Conservation (phyloP, 2,113 vertebrate genomes). For the Cyanoderma ruficeps region DNA sequence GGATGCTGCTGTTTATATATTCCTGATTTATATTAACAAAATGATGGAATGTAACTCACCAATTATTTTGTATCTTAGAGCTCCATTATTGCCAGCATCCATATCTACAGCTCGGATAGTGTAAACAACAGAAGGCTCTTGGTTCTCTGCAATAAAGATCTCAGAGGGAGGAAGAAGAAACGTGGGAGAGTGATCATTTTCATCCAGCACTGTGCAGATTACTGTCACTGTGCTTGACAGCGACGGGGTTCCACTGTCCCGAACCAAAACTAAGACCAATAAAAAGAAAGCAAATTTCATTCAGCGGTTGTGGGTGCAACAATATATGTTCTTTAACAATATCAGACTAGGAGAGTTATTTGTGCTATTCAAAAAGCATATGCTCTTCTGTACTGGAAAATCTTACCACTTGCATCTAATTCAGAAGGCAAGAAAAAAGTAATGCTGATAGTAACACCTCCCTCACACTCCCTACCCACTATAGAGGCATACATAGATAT, state of each 20-base stretch:
- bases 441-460: not conserved
- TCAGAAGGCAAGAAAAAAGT: not conserved
- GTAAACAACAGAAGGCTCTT: slow-evolving; percentile 77
- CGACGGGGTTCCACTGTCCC: slow-evolving; percentile 74
- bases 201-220: slow-evolving; percentile 83
- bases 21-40: not conserved
- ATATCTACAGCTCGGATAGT: slow-evolving; percentile 78
- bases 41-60: slow-evolving; percentile 69
- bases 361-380: not conserved
- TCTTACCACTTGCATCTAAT: not conserved
- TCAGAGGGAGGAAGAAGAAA: slow-evolving; percentile 75
- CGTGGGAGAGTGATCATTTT: slow-evolving; percentile 85
- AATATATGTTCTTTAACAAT: not conserved
- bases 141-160: slow-evolving; percentile 86
- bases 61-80: slow-evolving; percentile 79
- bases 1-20: not conserved
- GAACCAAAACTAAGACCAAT: slow-evolving; percentile 80
- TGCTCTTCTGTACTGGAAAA: not conserved
- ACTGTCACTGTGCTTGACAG: slow-evolving; percentile 79
- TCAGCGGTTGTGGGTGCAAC: not conserved
- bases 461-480: not conserved
- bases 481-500: not conserved
- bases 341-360: not conserved
- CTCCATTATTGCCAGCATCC: slow-evolving; percentile 83
- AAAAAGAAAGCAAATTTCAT: slow-evolving; percentile 2